Evolutionary conservation across 1,140 invertebrate genomes (phyloP).

Genomic region (Cyclina sinensis): DNA sequence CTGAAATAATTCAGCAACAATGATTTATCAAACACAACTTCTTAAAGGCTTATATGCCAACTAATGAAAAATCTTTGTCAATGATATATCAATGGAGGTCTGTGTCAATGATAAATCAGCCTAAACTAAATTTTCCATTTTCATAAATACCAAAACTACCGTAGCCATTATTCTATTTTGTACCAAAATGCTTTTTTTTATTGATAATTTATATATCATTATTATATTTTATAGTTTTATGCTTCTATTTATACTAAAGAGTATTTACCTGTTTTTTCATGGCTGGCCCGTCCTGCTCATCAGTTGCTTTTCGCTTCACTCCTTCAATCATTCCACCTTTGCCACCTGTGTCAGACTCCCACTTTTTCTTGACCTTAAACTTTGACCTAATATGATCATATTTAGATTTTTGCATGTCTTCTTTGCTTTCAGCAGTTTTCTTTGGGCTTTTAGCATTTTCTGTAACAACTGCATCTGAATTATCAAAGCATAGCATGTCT

Average conservation of each 20-base stretch:
- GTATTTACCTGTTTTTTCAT: conserved; percentile 66
- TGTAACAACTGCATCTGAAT: conserved; percentile 56
- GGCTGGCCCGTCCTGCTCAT: background rate
- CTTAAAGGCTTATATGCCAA: too few relatives aligned
- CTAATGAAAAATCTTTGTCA: too few relatives aligned
- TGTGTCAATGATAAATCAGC: too few relatives aligned
- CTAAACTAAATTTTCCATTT: too few relatives aligned
- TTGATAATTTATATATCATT: too few relatives aligned
- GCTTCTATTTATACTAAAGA: background rate
- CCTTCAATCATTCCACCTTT: conserved; percentile 52
- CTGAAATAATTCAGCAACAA: too few relatives aligned
- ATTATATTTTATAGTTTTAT: too few relatives aligned
- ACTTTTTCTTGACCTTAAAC: conserved; percentile 77
- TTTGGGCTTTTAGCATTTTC: conserved; percentile 37
- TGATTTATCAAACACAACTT: too few relatives aligned
- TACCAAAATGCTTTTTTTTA: too few relatives aligned
- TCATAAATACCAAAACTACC: too few relatives aligned
- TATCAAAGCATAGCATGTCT: conserved; percentile 65
- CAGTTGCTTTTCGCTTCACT: conserved; percentile 51
- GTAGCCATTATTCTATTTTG: too few relatives aligned
- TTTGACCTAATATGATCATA: conserved; percentile 75
- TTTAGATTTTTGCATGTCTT: background rate
- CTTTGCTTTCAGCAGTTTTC: conserved; percentile 45
- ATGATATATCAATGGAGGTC: too few relatives aligned
- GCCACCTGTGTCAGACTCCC: conserved; percentile 52